Conservation (phyloP, 2,888 invertebrate species). For the Venusia cambrica region DNA sequence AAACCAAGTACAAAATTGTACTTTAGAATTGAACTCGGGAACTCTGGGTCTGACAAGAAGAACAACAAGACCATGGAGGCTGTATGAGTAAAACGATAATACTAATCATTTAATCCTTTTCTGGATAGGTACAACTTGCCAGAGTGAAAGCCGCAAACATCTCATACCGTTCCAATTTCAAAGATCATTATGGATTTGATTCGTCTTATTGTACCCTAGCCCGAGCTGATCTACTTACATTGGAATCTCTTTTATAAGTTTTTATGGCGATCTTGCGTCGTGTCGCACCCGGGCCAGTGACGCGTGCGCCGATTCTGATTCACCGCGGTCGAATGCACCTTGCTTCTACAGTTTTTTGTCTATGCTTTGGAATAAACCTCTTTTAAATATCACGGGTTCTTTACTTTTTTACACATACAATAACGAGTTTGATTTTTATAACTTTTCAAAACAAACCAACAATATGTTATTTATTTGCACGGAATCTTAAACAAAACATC, state of each 20-base stretch:
- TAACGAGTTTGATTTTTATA: too few species aligned
- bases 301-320: constrained; percentile 73
- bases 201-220: constrained; percentile 4
- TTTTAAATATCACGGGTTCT: constrained; percentile 38
- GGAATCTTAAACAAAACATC: too few species aligned
- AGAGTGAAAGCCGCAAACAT: too few species aligned
- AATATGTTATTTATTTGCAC: too few species aligned
- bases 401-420: constrained; percentile 14
- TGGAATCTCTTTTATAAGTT: constrained; percentile 7
- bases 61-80: too few species aligned
- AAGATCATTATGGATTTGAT: constrained; percentile 12
- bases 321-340: constrained; percentile 67
- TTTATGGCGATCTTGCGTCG: constrained; percentile 39
- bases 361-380: constrained; percentile 31
- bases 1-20: too few species aligned
- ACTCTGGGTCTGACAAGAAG: too few species aligned
- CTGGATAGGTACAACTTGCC: too few species aligned
- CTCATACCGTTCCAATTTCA: constrained; percentile 5
- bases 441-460: too few species aligned
- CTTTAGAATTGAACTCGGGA: too few species aligned
- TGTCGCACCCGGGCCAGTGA: constrained; percentile 61
- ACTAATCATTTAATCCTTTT: too few species aligned
- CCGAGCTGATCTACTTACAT: constrained; percentile 5
- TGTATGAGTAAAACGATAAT: too few species aligned
- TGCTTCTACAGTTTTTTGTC: constrained; percentile 47